Evolutionary conservation across 2,797 vertebrate species (phyloP).

Genomic region (Loris lydekkerianus): DNA sequence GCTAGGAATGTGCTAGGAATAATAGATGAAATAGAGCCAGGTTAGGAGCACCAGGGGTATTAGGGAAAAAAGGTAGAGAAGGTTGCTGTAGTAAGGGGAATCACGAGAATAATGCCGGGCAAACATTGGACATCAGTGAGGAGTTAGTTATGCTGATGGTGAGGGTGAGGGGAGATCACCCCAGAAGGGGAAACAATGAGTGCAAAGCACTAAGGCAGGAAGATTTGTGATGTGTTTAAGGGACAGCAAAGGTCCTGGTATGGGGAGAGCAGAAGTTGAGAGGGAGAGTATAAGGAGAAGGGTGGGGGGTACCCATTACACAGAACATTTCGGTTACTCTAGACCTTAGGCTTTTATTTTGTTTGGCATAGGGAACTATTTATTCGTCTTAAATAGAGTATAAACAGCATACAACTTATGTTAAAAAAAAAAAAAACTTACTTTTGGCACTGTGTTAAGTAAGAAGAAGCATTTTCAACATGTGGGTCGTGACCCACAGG

Average conservation of each 20-base stretch:
- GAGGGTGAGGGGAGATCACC: neutral
- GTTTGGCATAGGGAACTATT: neutral
- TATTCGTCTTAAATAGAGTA: neutral
- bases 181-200: no score
- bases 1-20: neutral
- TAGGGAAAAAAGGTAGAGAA: neutral
- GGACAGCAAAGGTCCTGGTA: neutral
- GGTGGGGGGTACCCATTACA: no score
- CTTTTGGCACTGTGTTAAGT: neutral
- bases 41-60: neutral
- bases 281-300: no score
- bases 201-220: neutral
- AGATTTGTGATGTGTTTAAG: neutral
- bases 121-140: neutral
- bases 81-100: neutral
- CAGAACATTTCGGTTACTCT: neutral
- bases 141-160: accelerated
- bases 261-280: accelerated
- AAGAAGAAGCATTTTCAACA: neutral
- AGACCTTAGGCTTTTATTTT: neutral
- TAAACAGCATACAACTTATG: neutral
- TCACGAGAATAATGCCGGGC: neutral
- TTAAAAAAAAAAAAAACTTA: neutral
- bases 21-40: neutral
- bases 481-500: no score